These are phyloP conservation scores for Arrhopalites spinosus DNA, from an alignment of 2,888 invertebrate species.

Conservation along the genomic window DNA sequence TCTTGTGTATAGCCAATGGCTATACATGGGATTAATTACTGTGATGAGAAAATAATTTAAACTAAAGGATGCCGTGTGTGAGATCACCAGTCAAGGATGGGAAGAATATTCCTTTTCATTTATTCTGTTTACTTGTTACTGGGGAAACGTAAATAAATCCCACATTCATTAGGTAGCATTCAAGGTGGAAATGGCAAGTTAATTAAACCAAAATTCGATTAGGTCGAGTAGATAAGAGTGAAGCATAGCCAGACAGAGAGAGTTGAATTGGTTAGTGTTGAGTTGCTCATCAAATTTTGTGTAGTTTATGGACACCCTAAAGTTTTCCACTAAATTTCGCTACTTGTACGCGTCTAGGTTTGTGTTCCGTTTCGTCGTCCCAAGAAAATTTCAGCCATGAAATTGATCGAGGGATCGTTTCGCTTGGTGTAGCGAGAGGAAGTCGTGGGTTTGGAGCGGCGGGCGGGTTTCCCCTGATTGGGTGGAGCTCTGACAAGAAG, in stretches of 20 bases:
- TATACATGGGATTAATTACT: not conserved
- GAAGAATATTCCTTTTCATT: not conserved
- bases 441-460: slow-evolving; percentile 37
- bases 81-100: not conserved
- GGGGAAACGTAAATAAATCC: slow-evolving; percentile 23
- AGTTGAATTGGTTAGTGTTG: slow-evolving; percentile 31
- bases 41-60: too few relatives aligned
- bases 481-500: slow-evolving; percentile 56
- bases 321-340: slow-evolving; percentile 56
- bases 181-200: slow-evolving; percentile 49
- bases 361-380: too few relatives aligned
- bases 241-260: not conserved
- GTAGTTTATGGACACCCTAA: slow-evolving; percentile 54
- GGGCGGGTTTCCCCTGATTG: slow-evolving; percentile 37
- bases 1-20: too few relatives aligned
- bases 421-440: slow-evolving; percentile 41
- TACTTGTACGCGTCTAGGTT: slow-evolving; percentile 53
- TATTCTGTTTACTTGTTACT: too few relatives aligned
- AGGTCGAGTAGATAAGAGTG: slow-evolving; percentile 23
- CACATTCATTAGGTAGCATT: slow-evolving; percentile 15
- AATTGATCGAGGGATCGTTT: slow-evolving; percentile 56
- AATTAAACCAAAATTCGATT: slow-evolving; percentile 56
- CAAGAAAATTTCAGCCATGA: too few relatives aligned
- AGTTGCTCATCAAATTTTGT: slow-evolving; percentile 53
- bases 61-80: not conserved